Evolutionary conservation across 1,140 invertebrate genomes (phyloP), one percentile per base, ranked within the genome.

Genomic region (Psix sp.): DNA sequence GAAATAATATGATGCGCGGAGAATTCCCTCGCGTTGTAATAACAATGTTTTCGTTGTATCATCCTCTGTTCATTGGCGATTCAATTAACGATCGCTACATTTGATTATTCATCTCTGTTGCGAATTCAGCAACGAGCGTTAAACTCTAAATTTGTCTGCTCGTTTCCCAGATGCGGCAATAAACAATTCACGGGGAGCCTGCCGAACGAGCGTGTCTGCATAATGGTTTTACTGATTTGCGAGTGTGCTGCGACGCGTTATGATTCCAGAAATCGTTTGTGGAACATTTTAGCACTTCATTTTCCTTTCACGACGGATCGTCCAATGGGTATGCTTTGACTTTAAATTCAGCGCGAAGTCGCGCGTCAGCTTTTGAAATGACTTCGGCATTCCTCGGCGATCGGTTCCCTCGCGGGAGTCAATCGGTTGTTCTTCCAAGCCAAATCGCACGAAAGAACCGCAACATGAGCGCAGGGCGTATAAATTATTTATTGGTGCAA

Each of bases 1-100:
- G 65, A 67, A 67, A 67, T 66, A 74, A 67, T 67, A 57, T 62
- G 49, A 62, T 66, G 5, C 29, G 39, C 40, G 20, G 39, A 73
- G 54, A 65, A 65, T 63, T 66, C 46, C 24, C 13, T 11, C n/a
- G 13, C 45, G 43, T 57, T 49, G 43, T 57, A 18, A 57, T 48
- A 33, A 39, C 40, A 16, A 38, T 39, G 17, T 17, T 35, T 36
- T 33, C 16, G 3, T 40, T 38, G 1, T 11, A 51, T 62, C 39
- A 38, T 51, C 35, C 26, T 62, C 35, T 16, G 42, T 51, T 52
- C 31, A 40, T 21, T 26, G 18, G 9, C 13, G 10, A 36, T 45
- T 63, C 39, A 45, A 63, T 45, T 48, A 36, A 17, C 11, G 6
- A 5, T 35, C 13, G 13, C 10, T 33, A 11, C 33, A 35, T 16